These are phyloP conservation scores for Ceriagrion tenellum DNA, from an alignment of 2,888 invertebrate species.

Conservation along the genomic window DNA sequence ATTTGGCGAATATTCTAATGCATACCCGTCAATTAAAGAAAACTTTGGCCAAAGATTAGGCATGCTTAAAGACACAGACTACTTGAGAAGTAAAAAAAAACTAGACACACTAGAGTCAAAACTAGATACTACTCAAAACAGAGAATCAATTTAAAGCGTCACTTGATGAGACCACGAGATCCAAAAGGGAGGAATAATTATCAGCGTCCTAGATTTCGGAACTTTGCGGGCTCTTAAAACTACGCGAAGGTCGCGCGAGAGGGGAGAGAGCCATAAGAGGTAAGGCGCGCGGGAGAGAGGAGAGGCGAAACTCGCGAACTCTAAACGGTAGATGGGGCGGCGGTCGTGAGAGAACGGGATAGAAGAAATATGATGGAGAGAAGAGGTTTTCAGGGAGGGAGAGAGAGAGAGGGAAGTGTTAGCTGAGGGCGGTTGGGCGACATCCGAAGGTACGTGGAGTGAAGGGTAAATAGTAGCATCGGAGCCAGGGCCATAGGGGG, in stretches of 20 bases:
- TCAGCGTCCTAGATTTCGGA: not conserved
- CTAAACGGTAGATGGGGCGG: not conserved
- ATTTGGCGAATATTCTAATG: no score
- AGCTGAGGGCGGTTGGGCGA: not conserved
- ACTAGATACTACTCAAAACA: no score
- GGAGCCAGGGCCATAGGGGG: not conserved
- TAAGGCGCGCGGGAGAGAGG: no score
- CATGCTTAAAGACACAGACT: no score
- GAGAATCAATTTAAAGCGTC: not conserved
- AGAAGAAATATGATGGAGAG: not conserved
- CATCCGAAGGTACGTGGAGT: slow-evolving; percentile 11
- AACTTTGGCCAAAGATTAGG: no score
- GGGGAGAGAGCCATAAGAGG: not conserved
- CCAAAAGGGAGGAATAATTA: not conserved
- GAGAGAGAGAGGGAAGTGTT: not conserved
- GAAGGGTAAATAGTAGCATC: slow-evolving; percentile 28
- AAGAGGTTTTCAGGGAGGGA: not conserved
- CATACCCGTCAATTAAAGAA: no score
- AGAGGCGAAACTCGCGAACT: not conserved
- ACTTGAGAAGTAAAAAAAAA: no score
- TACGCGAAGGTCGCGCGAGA: not conserved
- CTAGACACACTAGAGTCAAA: no score
- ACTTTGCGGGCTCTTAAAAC: not conserved
- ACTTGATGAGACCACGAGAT: not conserved
- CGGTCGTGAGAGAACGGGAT: not conserved